Conservation (phyloP, 2,888 invertebrate species). For the Pyrochroa serraticornis region DNA sequence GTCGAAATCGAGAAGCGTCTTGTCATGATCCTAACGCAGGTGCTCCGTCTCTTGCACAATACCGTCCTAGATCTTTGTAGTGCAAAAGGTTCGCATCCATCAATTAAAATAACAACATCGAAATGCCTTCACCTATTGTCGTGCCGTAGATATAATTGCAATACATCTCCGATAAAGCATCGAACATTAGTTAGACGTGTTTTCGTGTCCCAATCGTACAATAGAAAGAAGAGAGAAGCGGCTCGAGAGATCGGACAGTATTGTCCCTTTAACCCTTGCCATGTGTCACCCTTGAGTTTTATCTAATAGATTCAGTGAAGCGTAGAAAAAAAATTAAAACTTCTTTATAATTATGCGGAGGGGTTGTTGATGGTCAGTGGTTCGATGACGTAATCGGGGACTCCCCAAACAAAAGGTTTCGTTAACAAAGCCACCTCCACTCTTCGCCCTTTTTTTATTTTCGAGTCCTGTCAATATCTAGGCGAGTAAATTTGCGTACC, state of each 20-base stretch:
- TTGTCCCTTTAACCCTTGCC: slow-evolving; percentile 45
- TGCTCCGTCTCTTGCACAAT: too few species aligned
- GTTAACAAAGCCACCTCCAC: not conserved
- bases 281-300: slow-evolving; percentile 39
- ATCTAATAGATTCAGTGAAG: slow-evolving; percentile 45
- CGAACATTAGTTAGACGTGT: too few species aligned
- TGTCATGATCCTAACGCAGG: too few species aligned
- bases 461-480: slow-evolving; percentile 22
- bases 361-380: slow-evolving; percentile 4
- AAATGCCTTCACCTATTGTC: too few species aligned
- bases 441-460: slow-evolving; percentile 11
- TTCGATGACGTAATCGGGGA: slow-evolving; percentile 9
- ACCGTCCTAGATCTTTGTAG: too few species aligned
- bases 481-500: slow-evolving; percentile 7
- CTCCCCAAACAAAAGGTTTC: not conserved
- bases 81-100: too few species aligned
- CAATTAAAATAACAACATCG: too few species aligned
- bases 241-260: slow-evolving; percentile 2
- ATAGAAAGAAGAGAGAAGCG: too few species aligned
- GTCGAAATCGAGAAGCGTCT: too few species aligned
- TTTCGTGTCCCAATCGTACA: too few species aligned
- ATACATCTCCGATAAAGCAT: too few species aligned
- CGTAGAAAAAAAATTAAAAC: slow-evolving; percentile 46
- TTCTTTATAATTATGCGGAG: slow-evolving; percentile 41
- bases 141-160: too few species aligned